Evolutionary conservation across 2,888 invertebrate genomes (phyloP), one percentile per base, ranked within the genome.

Genomic region (Drosophila tripunctata): DNA sequence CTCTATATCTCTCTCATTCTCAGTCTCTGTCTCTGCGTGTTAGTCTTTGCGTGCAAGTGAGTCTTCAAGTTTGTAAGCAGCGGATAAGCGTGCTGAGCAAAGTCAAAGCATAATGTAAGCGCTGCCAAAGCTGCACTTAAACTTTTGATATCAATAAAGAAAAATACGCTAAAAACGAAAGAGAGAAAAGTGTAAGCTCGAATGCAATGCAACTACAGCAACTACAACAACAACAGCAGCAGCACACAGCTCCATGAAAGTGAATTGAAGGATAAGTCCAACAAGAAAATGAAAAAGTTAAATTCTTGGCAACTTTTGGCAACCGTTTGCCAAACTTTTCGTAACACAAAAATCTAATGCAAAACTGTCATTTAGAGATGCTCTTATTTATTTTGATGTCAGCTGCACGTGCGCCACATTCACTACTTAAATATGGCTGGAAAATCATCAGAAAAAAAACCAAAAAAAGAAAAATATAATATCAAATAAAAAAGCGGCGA

Each of bases 131-230:
- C 82, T 85, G 82, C 74, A 85, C 85, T 82, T 82, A 82, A 82
- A 84, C 87, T 82, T 82, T 83, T 78, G 78, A 85, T 87, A 87
- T 87, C 85, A 87, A 87, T 85, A 87, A 75, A 54, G 63, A 47
- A 62, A 47, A 50, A 57, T 43, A 64, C 56, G 52, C 40, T 43
- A 56, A 55, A 44, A 21, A 21, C 21, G 10, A 27, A 27, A 27
- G 7, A 27, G 8, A 27, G 36, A 50, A 63, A 71, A 61, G 52
- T 58, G 58, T 75, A 64, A 62, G 60, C 64, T 54, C 31, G 48
- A 67, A 57, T 67, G 74, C 70, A 69, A 75, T 56, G 43, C 62
- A 51, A 55, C 43, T 41, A 21, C 44, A 15, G 41, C 38, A 57
- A 45, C 40, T 54, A 38, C 19, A 56, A 44, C 43, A 58, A 40